Percentiles rank a stretch among this genome's conserved stretches.
Evolutionary conservation across 2,888 invertebrate species (phyloP).

Genomic region (Hyposoter didymator): DNA sequence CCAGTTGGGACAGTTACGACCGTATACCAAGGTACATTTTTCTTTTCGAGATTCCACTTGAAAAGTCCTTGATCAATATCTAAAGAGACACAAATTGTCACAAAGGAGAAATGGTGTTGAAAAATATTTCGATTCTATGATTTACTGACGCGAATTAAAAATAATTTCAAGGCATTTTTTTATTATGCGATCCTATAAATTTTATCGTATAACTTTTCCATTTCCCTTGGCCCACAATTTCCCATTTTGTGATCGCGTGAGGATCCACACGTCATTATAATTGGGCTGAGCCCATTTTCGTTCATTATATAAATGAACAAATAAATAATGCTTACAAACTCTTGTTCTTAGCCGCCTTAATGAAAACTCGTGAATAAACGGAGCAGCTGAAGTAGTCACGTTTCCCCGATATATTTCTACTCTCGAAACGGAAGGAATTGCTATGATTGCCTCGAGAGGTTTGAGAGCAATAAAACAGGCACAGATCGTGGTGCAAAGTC

Average conservation of each 20-base stretch:
- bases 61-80: neutral
- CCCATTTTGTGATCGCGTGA: too few species aligned
- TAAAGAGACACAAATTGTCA: neutral
- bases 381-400: constrained; percentile 44
- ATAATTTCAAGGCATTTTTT: too few species aligned
- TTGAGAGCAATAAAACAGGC: neutral
- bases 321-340: too few species aligned
- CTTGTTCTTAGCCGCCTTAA: too few species aligned
- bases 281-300: too few species aligned
- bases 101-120: neutral
- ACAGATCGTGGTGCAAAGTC: neutral
- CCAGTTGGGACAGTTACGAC: constrained; percentile 96
- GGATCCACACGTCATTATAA: too few species aligned
- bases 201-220: too few species aligned
- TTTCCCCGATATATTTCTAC: constrained; percentile 54
- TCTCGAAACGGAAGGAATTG: constrained; percentile 63
- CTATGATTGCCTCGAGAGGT: constrained; percentile 36
- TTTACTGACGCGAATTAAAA: too few species aligned
- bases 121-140: neutral
- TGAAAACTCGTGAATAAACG: neutral
- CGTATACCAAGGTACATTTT: constrained; percentile 92
- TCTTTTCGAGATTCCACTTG: neutral
- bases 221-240: too few species aligned
- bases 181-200: too few species aligned
- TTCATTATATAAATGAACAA: too few species aligned